Evolutionary conservation across 64 coral and sea anemone genomes (phyloP).

Genomic region (Pocillopora verrucosa): DNA sequence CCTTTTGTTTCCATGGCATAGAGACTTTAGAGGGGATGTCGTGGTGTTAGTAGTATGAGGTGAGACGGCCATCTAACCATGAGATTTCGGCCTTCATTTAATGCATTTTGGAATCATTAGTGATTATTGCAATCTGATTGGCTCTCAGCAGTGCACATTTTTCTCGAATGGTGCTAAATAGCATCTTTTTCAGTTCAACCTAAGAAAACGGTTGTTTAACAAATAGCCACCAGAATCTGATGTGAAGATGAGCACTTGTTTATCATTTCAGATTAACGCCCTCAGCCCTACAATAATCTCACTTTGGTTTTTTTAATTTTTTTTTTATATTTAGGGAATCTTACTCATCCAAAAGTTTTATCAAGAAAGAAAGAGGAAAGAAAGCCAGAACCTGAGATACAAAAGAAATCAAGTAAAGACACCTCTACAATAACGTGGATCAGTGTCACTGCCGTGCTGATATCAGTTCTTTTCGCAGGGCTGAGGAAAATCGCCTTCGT

Average conservation of each 20-base stretch:
- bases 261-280: background rate
- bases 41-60: no score
- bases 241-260: background rate
- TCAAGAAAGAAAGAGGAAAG: background rate
- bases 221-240: no score
- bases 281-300: background rate
- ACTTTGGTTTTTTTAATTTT: background rate
- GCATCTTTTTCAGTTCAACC: no score
- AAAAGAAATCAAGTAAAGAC: background rate
- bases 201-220: no score
- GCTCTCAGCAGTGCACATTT: no score
- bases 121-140: no score
- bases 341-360: background rate
- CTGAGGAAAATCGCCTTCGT: background rate
- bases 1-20: no score
- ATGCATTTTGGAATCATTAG: no score
- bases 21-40: no score
- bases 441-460: background rate
- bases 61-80: no score
- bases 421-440: constrained; percentile 5
- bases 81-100: no score
- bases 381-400: background rate
- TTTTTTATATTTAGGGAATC: background rate
- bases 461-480: background rate
- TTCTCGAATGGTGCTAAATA: no score